Conservation (phyloP, 92 coral and sea anemone genomes). For the Galaxea fascicularis region DNA sequence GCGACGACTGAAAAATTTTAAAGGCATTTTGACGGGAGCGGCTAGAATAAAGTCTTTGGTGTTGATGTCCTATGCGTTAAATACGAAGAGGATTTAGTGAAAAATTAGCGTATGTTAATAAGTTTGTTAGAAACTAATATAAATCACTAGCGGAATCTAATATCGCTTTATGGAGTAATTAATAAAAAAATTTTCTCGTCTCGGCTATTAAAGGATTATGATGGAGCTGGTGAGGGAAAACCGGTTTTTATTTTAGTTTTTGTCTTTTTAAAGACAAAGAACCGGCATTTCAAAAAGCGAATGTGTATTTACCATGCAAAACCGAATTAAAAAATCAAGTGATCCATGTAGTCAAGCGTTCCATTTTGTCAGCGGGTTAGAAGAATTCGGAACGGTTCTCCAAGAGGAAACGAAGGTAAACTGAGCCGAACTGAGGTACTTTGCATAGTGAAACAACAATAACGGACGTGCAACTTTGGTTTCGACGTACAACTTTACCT, state of each 20-base stretch:
- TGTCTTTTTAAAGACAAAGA: neutral
- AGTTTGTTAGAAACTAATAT: constrained; percentile 17
- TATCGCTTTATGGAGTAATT: constrained; percentile 13
- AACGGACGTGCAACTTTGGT: neutral
- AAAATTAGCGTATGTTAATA: constrained; percentile 28
- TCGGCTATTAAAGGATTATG: constrained; percentile 22
- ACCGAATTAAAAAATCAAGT: neutral
- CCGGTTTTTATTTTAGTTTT: neutral
- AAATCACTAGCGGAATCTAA: neutral
- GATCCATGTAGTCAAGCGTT: neutral
- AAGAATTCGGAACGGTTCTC: neutral
- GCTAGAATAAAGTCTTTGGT: neutral
- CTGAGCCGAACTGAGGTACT: too few relatives aligned
- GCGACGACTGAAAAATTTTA: too few relatives aligned
- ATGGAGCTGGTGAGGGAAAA: neutral
- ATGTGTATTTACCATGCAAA: constrained; percentile 23
- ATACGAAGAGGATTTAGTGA: neutral
- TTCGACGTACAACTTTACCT: neutral
- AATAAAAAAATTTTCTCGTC: constrained; percentile 15
- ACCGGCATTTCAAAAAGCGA: neutral
- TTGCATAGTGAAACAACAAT: too few relatives aligned
- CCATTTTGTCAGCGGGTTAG: constrained; percentile 2
- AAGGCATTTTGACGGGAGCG: too few relatives aligned
- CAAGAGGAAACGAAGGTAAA: too few relatives aligned
- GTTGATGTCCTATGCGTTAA: too few relatives aligned